Percentiles rank a stretch among this genome's conserved stretches.
Evolutionary conservation across 2,113 vertebrate genomes (phyloP).

Genomic region (Gymnorhina tibicen): DNA sequence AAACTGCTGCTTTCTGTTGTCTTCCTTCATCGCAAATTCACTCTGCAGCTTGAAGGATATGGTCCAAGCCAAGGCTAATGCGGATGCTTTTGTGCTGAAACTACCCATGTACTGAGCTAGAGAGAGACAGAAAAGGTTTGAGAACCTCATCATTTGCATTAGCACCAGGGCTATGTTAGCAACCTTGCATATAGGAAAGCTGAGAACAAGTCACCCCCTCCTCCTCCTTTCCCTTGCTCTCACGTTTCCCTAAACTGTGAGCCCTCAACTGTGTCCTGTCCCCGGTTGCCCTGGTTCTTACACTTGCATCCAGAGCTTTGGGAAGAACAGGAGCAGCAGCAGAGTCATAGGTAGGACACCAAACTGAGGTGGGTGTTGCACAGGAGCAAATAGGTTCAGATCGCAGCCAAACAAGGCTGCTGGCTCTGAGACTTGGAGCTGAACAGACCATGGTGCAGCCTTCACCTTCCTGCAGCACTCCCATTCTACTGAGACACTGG

Average conservation of each 20-base stretch:
- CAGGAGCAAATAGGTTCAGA: not conserved
- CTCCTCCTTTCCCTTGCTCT: not conserved
- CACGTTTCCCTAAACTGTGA: not conserved
- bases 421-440: not conserved
- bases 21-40: not conserved
- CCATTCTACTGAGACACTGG: not conserved
- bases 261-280: not conserved
- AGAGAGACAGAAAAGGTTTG: not conserved
- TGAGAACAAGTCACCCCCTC: not conserved
- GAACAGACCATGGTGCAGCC: not conserved
- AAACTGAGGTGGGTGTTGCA: not conserved
- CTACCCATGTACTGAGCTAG: not conserved
- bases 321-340: not conserved
- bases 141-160: not conserved
- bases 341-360: not conserved
- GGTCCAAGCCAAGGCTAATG: not conserved
- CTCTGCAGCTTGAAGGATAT: not conserved
- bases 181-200: not conserved
- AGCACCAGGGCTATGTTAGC: not conserved
- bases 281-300: not conserved
- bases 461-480: not conserved
- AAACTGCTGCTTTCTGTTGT: not conserved
- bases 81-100: not conserved
- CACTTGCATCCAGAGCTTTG: not conserved
- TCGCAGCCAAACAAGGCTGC: not conserved